These are phyloP conservation scores for Sebastes diaconus DNA, from an alignment of 2,797 vertebrate genomes.

Conservation along the genomic window DNA sequence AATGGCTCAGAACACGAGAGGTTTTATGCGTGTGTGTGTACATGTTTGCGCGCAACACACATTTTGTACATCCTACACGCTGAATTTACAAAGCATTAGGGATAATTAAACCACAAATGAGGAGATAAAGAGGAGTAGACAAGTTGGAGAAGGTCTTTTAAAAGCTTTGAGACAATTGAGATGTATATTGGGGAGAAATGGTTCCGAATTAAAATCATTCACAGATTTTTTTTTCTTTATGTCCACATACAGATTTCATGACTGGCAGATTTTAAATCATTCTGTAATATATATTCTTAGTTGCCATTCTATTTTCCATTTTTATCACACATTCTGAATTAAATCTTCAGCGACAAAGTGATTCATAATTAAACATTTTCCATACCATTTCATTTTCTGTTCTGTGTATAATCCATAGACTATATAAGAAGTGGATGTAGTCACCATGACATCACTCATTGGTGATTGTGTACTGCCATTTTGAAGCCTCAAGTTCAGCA, in stretches of 20 bases:
- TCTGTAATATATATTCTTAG: background rate
- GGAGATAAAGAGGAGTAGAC: constrained; percentile 39
- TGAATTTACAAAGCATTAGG: constrained; percentile 33
- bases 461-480: too few species aligned
- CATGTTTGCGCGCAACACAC: background rate
- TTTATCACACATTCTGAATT: background rate
- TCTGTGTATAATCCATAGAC: too few species aligned
- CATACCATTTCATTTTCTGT: background rate
- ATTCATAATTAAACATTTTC: background rate
- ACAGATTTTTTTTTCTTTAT: background rate
- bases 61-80: constrained; percentile 35
- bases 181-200: background rate
- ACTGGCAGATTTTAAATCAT: background rate
- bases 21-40: constrained; percentile 25
- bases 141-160: background rate
- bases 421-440: too few species aligned
- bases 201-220: background rate
- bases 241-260: background rate
- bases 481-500: too few species aligned
- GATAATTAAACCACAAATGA: constrained; percentile 55
- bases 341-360: background rate
- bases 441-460: too few species aligned
- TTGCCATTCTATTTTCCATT: background rate
- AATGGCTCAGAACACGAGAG: constrained; percentile 55
- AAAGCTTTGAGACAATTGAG: constrained; percentile 2